phyloP scores from a whole-genome alignment of 2,797 vertebrate species.

The Lutjanus campechanus region DNA sequence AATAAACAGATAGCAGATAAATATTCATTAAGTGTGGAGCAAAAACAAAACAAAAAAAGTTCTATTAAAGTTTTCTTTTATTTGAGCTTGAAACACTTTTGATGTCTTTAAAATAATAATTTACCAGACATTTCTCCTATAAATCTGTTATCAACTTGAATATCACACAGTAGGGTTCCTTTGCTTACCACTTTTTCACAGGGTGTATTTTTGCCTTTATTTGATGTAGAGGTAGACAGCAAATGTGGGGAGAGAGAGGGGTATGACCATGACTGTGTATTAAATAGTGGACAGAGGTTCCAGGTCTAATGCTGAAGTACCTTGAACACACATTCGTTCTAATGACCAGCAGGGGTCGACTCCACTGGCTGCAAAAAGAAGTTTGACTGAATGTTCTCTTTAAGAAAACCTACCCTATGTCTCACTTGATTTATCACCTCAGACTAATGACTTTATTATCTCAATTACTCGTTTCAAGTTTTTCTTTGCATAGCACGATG shows the following conservation, averaged over 20 bases:
- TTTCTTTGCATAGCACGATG: too few species aligned
- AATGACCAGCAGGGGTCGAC: too few species aligned
- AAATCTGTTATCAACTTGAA: background rate
- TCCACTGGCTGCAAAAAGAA: too few species aligned
- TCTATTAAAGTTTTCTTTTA: background rate
- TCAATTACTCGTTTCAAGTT: too few species aligned
- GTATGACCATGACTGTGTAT: too few species aligned
- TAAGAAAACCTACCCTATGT: too few species aligned
- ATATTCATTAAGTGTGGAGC: background rate
- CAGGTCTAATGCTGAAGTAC: too few species aligned
- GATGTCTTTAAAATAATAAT: slow-evolving; percentile 3
- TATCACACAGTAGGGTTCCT: background rate
- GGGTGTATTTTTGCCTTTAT: background rate
- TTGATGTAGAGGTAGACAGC: slow-evolving; percentile 2
- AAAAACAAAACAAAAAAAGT: background rate
- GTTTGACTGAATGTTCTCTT: too few species aligned
- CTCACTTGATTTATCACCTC: too few species aligned
- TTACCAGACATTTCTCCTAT: background rate
- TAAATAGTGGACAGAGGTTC: too few species aligned
- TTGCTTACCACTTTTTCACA: background rate
- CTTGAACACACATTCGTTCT: too few species aligned
- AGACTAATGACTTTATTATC: too few species aligned
- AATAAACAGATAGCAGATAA: background rate
- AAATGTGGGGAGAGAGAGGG: background rate
- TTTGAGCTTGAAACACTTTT: background rate